Conservation (phyloP, 2,797 vertebrate genomes). For the Schizopygopsis malacanthus region DNA sequence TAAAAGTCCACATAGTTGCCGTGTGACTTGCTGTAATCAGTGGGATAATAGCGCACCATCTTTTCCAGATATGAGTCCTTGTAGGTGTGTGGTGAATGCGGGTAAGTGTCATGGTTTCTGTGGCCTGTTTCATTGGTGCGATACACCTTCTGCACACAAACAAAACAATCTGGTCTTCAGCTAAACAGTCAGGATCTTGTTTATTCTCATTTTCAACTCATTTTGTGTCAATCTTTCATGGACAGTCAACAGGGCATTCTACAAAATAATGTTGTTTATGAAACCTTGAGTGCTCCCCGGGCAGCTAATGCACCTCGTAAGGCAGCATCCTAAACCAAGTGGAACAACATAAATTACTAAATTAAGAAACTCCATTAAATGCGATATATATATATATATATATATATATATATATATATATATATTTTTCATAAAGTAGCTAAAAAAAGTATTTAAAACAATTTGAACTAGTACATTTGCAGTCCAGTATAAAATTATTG, state of each 20-base stretch:
- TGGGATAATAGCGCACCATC: constrained; percentile 86
- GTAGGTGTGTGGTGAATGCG: constrained; percentile 92
- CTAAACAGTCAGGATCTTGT: background rate
- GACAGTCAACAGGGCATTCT: background rate
- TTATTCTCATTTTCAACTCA: background rate
- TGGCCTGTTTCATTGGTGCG: constrained; percentile 85
- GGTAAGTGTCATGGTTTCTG: constrained; percentile 92
- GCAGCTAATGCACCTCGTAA: background rate
- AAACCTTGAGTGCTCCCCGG: background rate
- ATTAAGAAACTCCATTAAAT: background rate
- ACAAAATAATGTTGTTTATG: background rate
- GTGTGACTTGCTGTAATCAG: constrained; percentile 89
- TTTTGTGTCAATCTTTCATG: background rate
- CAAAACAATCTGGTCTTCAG: background rate
- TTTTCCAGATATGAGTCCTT: constrained; percentile 93
- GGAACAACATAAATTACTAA: background rate
- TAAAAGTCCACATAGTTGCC: constrained; percentile 98
- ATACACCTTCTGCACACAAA: constrained; percentile 80
- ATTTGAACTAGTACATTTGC: background rate
- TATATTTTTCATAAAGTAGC: background rate
- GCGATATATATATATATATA: too few relatives aligned
- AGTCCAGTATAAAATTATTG: background rate
- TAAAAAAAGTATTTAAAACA: background rate
- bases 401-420: too few relatives aligned
- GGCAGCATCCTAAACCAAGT: background rate